Conservation (phyloP, 2,797 vertebrate genomes). For the Lepilemur ruficaudatus region DNA sequence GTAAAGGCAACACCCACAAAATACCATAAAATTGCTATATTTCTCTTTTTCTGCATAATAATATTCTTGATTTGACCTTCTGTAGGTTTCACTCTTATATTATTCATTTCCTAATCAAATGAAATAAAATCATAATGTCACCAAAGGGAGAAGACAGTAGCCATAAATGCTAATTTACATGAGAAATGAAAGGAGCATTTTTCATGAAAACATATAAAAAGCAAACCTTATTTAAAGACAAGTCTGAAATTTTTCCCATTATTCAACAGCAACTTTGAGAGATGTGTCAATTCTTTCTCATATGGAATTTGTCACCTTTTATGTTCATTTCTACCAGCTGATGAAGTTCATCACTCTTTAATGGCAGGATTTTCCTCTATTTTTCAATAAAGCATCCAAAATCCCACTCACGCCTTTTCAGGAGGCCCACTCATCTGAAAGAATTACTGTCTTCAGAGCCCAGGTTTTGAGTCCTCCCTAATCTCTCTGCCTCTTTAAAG, state of each 20-base stretch:
- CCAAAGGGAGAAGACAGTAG: conserved; percentile 16
- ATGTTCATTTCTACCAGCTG: conserved; percentile 3
- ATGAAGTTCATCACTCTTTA: conserved; percentile 48
- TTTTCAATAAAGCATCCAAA: conserved; percentile 68
- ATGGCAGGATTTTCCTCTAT: conserved; percentile 59
- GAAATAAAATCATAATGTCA: background rate
- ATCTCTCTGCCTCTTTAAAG: conserved; percentile 56
- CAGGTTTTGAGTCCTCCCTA: conserved; percentile 55
- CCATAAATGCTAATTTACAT: background rate
- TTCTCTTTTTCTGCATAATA: background rate
- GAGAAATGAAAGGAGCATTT: background rate
- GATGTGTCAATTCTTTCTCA: background rate
- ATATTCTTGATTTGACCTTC: background rate
- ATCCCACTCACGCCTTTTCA: conserved; percentile 56
- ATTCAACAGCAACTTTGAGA: conserved; percentile 30
- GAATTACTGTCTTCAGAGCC: background rate
- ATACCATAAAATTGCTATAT: background rate
- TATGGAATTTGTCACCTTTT: conserved; percentile 22
- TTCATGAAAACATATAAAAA: background rate
- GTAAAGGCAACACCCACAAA: background rate
- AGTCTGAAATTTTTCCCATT: conserved; percentile 20
- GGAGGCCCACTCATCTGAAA: conserved; percentile 69
- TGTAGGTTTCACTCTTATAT: background rate
- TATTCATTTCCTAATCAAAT: background rate
- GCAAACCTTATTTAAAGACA: conserved; percentile 7